Percentiles rank a stretch among this genome's conserved stretches.
Evolutionary conservation across 1,140 invertebrate genomes (phyloP).

Genomic region (Oppia nitens): DNA sequence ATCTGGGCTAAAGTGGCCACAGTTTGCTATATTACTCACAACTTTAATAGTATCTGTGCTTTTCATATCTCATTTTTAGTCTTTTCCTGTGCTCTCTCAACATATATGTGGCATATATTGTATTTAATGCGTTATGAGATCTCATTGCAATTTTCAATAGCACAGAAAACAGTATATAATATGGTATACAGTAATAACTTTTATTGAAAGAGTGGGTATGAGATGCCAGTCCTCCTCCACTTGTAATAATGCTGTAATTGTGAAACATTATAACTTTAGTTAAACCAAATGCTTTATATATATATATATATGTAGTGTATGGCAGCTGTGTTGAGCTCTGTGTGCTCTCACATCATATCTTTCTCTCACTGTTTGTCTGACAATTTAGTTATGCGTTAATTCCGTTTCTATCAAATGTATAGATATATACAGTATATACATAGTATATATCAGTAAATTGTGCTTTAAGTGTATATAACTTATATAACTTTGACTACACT

Average conservation of each 20-base stretch:
- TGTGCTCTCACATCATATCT: background rate
- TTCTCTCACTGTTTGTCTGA: background rate
- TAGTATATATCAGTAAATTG: background rate
- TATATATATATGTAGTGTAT: background rate
- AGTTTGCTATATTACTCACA: too few relatives aligned
- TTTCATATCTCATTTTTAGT: background rate
- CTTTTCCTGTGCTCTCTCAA: background rate
- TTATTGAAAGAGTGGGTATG: background rate
- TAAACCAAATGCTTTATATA: background rate
- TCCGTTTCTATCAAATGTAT: background rate
- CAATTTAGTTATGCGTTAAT: background rate
- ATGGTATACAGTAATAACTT: background rate
- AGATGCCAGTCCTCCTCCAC: too few relatives aligned
- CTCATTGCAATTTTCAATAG: too few relatives aligned
- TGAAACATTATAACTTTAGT: background rate
- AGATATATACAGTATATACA: background rate
- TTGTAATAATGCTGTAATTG: background rate
- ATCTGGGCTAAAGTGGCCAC: too few relatives aligned
- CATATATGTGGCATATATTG: too few relatives aligned
- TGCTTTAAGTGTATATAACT: too few relatives aligned
- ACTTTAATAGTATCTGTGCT: too few relatives aligned
- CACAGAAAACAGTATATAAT: too few relatives aligned
- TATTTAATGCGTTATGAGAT: too few relatives aligned
- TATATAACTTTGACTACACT: too few relatives aligned
- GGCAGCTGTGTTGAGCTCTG: background rate